Conservation (phyloP, 1,140 invertebrate genomes). For the Conopomorpha cramerella region DNA sequence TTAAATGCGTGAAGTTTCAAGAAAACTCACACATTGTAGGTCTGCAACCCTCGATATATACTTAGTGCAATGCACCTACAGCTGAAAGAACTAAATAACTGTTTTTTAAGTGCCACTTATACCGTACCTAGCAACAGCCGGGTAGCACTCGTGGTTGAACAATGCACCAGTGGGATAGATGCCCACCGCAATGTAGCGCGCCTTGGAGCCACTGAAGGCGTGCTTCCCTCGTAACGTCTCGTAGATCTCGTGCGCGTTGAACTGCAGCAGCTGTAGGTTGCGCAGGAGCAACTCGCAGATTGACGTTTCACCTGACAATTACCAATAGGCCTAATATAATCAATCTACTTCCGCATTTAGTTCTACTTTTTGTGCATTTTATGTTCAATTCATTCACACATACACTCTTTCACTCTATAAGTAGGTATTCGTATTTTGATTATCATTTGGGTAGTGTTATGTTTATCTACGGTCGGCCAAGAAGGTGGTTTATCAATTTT, state of each 20-base stretch:
- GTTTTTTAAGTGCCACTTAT: no score
- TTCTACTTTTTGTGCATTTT: no score
- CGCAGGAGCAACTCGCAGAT: constrained; percentile 70
- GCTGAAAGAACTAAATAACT: constrained; percentile 1
- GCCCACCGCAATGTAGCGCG: constrained; percentile 73
- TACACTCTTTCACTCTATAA: no score
- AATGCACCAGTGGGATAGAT: constrained; percentile 80
- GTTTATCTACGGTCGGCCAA: no score
- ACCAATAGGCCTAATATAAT: constrained; percentile 18
- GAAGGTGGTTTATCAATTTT: no score
- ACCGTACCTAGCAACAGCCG: constrained; percentile 76
- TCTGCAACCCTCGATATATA: no score
- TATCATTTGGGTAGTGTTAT: no score
- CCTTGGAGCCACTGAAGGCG: constrained; percentile 61
- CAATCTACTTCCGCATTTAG: no score
- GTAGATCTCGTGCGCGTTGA: constrained; percentile 89
- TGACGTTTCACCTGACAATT: constrained; percentile 57
- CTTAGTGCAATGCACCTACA: neutral
- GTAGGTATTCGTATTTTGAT: no score
- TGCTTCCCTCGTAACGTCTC: constrained; percentile 66
- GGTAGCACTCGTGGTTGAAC: constrained; percentile 90
- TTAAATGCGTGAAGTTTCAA: no score
- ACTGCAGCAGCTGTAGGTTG: constrained; percentile 81
- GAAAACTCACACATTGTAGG: no score
- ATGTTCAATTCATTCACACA: no score